These are phyloP conservation scores for Orycteropus afer DNA, from an alignment of 2,113 vertebrate species.

Conservation along the genomic window DNA sequence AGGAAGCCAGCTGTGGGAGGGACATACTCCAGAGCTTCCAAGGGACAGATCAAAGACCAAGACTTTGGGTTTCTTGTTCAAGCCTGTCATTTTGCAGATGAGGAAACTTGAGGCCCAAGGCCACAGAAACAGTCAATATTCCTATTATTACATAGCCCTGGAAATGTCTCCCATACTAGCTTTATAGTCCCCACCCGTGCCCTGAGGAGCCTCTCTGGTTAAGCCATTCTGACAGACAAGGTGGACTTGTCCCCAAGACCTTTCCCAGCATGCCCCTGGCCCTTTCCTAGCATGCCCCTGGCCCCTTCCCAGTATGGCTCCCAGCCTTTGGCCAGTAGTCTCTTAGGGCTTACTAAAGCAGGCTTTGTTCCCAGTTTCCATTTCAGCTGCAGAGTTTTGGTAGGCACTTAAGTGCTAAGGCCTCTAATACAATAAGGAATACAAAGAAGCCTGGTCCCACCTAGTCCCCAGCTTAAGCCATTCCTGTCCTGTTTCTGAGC, in stretches of 20 bases:
- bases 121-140: not conserved
- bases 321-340: no score
- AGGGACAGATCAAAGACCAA: not conserved
- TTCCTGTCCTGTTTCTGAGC: not conserved
- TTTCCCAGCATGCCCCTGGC: rapidly evolving
- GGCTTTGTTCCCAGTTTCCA: not conserved
- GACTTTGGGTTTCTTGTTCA: not conserved
- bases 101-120: not conserved
- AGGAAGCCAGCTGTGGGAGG: not conserved
- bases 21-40: not conserved
- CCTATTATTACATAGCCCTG: not conserved
- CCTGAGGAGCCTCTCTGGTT: no score
- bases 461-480: no score
- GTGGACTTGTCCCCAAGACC: no score
- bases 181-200: not conserved
- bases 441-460: not conserved
- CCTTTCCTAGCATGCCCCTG: not conserved
- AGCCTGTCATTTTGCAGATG: not conserved
- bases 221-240: not conserved
- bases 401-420: not conserved
- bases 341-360: not conserved
- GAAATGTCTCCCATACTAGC: not conserved
- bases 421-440: not conserved
- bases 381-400: not conserved
- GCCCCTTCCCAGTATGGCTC: not conserved